Evolutionary conservation across 2,888 invertebrate species (phyloP).

Genomic region (Atethmia centrago): DNA sequence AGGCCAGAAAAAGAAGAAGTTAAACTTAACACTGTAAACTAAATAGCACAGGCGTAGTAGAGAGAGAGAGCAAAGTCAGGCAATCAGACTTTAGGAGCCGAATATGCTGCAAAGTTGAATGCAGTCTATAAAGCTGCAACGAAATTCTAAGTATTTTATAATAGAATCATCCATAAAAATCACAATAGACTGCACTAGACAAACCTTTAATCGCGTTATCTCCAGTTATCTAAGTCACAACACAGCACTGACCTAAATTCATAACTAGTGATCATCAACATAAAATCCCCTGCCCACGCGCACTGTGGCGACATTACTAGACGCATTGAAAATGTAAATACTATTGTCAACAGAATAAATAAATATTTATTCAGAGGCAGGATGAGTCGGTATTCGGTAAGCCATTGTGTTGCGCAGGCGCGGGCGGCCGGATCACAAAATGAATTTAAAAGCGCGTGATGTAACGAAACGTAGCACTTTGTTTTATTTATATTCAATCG

Average conservation of each 20-base stretch:
- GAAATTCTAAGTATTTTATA: background rate
- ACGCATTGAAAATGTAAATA: slow-evolving; percentile 88
- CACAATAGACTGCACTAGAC: slow-evolving; percentile 34
- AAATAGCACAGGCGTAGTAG: background rate
- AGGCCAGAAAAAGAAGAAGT: background rate
- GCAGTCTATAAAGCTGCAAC: background rate
- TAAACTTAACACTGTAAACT: background rate
- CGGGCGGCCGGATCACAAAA: slow-evolving; percentile 77
- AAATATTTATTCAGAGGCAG: slow-evolving; percentile 88
- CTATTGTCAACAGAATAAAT: slow-evolving; percentile 89
- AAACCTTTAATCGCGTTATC: slow-evolving; percentile 63
- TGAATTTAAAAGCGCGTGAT: slow-evolving; percentile 75
- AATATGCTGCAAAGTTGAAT: background rate
- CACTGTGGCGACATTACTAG: slow-evolving; percentile 80
- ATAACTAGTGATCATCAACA: slow-evolving; percentile 84
- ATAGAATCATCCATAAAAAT: background rate
- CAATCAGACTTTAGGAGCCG: background rate
- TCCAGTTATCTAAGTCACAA: slow-evolving; percentile 72
- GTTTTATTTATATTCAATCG: slow-evolving; percentile 61
- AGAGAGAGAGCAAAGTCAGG: background rate
- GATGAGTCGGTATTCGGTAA: slow-evolving; percentile 82
- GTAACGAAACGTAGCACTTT: slow-evolving; percentile 71
- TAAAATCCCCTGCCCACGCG: slow-evolving; percentile 83
- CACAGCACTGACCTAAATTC: slow-evolving; percentile 83
- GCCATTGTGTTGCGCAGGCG: slow-evolving; percentile 79